Conservation (phyloP, 2,888 invertebrate species). For the Troides oblongomaculatus region DNA sequence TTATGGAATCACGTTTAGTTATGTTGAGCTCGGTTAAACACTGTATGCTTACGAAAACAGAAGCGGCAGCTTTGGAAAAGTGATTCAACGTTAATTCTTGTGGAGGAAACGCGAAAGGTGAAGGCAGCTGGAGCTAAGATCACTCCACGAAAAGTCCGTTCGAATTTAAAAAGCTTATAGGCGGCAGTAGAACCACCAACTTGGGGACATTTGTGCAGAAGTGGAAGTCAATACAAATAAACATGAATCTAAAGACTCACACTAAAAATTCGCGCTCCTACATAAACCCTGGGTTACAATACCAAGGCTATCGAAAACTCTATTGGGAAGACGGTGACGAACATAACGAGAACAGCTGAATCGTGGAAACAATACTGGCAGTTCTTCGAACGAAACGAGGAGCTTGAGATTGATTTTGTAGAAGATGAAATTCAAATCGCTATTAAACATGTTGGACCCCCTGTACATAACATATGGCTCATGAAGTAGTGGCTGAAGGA, state of each 20-base stretch:
- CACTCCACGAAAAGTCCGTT: background rate
- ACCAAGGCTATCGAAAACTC: background rate
- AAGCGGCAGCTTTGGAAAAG: too few species aligned
- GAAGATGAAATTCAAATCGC: background rate
- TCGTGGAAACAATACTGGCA: background rate
- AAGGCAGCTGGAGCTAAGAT: background rate
- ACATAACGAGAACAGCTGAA: background rate
- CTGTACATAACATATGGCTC: conserved; percentile 32
- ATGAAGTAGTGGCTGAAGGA: conserved; percentile 13
- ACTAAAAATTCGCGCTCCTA: background rate
- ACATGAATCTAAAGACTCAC: background rate
- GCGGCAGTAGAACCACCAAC: background rate
- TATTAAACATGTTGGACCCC: background rate
- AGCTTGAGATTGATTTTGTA: background rate
- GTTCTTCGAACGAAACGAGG: background rate
- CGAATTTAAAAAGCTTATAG: background rate
- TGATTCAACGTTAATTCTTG: too few species aligned
- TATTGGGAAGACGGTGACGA: background rate
- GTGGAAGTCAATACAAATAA: background rate
- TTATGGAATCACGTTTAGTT: too few species aligned
- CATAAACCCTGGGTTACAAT: background rate
- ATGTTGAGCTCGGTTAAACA: too few species aligned
- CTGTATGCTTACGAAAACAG: too few species aligned
- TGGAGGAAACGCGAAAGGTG: too few species aligned
- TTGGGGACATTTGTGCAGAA: background rate